Evolutionary conservation across 2,113 vertebrate genomes (phyloP), one percentile per base, ranked within the genome.

Genomic region (Hystrix cristata): DNA sequence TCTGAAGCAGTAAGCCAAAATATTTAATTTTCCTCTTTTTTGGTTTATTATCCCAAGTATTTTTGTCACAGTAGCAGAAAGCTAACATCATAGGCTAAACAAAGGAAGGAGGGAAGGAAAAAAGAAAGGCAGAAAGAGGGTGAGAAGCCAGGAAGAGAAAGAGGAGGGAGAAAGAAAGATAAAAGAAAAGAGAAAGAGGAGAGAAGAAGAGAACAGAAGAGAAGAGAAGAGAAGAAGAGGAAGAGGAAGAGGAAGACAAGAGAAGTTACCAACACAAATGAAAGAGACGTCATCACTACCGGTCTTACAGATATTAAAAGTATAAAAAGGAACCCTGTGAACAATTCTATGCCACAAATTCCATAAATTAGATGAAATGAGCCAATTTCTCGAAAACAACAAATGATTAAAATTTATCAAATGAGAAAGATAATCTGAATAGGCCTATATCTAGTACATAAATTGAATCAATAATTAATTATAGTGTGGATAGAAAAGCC

Each of bases 391-490:
- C 51, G 25, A 88, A 89, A 84, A 84, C 19, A 74, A 72, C 64
- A 74, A 89, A 60, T 51, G 67, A 87, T 65, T 93, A 92, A 67
- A 71, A 76, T 84, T 78, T 69, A 31, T 55, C 51, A 89, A 82
- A 69, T 57, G 27, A 78, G 51, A 93, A 93, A 38, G 34, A 60
- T 71, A 51, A 83, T 92, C 59, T 83, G 13, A 78, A 46, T 88
- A 67, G 51, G 19, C 31, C 19, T 67, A 19, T 76, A 78, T 84
- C 69, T 79, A 53, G 67, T 88, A 89, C 67, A 84, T 78, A 84
- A 88, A 78, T 78, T 51, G 60, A 95, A 93, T 89, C 79, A 95
- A 51, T 93, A 89, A 84, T 84, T 93, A 84, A 83, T 89, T 89
- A 83, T 21, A 55, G 60, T 67, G 38, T 67, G 48, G 10, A 76